A percentile compares a stretch with the other conserved stretches of the same genome.
phyloP scores from a whole-genome alignment of 2,888 invertebrate species.

The Acanthosepion esculentum region DNA sequence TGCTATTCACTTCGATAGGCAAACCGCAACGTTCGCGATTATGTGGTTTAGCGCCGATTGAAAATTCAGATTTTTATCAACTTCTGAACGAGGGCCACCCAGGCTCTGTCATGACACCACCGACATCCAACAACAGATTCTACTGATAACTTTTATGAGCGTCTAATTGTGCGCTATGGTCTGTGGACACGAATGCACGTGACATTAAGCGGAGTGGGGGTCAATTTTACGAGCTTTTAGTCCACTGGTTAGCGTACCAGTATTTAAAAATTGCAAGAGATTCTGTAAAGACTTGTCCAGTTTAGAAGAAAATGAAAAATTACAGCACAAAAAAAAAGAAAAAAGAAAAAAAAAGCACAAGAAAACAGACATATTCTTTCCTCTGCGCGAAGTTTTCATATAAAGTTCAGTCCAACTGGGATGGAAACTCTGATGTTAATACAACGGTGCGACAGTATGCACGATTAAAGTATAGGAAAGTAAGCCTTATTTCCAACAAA shows the following conservation, averaged over 20 bases:
- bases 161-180: background rate
- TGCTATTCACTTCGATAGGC: too few species aligned
- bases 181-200: background rate
- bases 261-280: background rate
- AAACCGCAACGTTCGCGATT: background rate
- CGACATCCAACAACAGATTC: background rate
- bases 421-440: too few species aligned
- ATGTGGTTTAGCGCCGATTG: slow-evolving; percentile 33
- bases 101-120: background rate
- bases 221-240: background rate
- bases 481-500: too few species aligned
- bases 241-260: background rate
- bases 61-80: slow-evolving; percentile 33
- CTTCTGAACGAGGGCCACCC: background rate
- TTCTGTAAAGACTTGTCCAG: too few species aligned
- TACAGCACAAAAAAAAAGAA: too few species aligned
- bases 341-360: too few species aligned
- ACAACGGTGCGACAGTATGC: too few species aligned
- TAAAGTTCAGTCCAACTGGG: too few species aligned
- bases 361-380: too few species aligned
- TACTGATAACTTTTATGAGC: background rate
- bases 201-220: background rate
- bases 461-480: too few species aligned
- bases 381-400: too few species aligned
- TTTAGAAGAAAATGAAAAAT: too few species aligned